phyloP scores from a whole-genome alignment of 2,888 invertebrate species.

The Coecobrya sp. region DNA sequence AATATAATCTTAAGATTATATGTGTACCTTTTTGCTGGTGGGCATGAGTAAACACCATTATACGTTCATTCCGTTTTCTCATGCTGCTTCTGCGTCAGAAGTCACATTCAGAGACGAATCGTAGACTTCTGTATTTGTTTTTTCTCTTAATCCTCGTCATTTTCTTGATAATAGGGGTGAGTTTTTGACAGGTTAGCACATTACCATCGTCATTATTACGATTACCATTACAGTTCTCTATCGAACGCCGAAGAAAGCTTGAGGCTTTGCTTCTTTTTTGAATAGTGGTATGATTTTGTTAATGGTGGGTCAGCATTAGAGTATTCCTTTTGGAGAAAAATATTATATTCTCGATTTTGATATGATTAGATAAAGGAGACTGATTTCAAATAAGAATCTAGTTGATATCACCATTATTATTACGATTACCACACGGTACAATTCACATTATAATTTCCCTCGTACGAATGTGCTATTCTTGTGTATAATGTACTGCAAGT shows the following conservation, averaged over 20 bases:
- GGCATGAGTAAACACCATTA: slow-evolving; percentile 15
- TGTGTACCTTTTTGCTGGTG: neutral
- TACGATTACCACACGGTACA: neutral
- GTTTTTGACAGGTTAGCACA: slow-evolving; percentile 78
- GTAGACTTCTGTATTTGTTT: slow-evolving; percentile 76
- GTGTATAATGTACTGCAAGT: too few relatives aligned
- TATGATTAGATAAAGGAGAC: slow-evolving; percentile 71
- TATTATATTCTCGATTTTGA: slow-evolving; percentile 46
- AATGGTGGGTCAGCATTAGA: neutral
- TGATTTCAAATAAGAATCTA: slow-evolving; percentile 10
- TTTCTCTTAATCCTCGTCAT: slow-evolving; percentile 64
- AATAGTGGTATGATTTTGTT: neutral
- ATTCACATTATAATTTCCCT: slow-evolving; percentile 23
- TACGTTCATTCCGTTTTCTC: neutral
- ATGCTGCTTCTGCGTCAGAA: slow-evolving; percentile 2
- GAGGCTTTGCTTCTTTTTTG: slow-evolving; percentile 6
- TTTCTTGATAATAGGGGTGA: slow-evolving; percentile 78
- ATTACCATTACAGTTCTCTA: neutral
- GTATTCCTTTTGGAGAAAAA: slow-evolving; percentile 29
- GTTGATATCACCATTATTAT: slow-evolving; percentile 50
- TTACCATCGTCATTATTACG: slow-evolving; percentile 64
- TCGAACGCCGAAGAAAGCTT: slow-evolving; percentile 34
- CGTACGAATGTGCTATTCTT: neutral
- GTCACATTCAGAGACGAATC: slow-evolving; percentile 13
- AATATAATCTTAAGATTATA: slow-evolving; percentile 17